A percentile compares a stretch with the other conserved stretches of the same genome.
phyloP scores from a whole-genome alignment of 64 coral and sea anemone species.

The Stichodactyla mertensii region DNA sequence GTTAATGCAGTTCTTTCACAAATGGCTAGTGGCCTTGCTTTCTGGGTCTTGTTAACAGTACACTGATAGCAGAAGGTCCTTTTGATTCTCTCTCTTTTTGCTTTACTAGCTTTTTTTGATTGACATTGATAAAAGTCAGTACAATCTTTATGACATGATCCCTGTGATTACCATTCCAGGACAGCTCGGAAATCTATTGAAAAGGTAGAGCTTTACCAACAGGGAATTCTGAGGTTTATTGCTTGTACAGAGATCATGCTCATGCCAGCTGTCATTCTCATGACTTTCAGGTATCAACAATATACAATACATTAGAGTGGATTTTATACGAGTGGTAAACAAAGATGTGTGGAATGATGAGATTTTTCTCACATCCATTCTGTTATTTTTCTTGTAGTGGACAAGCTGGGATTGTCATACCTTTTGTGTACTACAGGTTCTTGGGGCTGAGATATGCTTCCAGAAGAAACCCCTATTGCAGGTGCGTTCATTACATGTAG shows the following conservation, averaged over 20 bases:
- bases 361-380: background rate
- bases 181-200: conserved; percentile 70
- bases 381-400: conserved; percentile 55
- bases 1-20: no score
- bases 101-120: background rate
- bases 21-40: no score
- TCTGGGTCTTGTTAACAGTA: no score
- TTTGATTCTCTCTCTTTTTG: no score
- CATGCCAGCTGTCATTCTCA: conserved; percentile 87
- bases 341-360: background rate
- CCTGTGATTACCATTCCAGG: conserved; percentile 31
- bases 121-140: no score
- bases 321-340: no score
- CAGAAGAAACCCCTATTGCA: conserved; percentile 94
- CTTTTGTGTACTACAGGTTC: conserved; percentile 95
- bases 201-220: conserved; percentile 77
- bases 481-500: conserved; percentile 13
- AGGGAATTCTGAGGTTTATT: conserved; percentile 84
- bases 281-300: conserved; percentile 65
- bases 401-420: conserved; percentile 88
- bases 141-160: background rate
- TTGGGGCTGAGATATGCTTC: conserved; percentile 83
- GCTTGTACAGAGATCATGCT: conserved; percentile 98
- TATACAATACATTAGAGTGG: no score
- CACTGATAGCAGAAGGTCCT: no score